Percentiles rank a stretch among this genome's conserved stretches.
Conservation (phyloP, 2,113 vertebrate species). For the Balaeniceps rex region DNA sequence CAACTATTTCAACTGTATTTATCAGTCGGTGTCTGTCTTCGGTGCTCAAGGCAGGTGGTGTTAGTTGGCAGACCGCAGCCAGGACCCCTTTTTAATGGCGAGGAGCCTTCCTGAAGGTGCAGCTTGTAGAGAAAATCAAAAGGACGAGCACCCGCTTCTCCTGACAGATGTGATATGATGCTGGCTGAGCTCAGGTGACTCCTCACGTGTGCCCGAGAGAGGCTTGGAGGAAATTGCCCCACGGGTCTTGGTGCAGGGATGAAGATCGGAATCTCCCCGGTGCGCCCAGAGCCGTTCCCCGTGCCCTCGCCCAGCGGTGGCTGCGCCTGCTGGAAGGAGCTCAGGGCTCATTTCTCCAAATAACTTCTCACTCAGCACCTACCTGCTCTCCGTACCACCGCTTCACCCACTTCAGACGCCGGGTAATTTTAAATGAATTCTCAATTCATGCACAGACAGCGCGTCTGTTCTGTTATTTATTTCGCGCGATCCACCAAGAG, state of each 20-base stretch:
- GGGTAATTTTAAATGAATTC: background rate
- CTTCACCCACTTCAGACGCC: background rate
- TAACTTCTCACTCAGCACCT: constrained; percentile 23
- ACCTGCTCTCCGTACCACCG: background rate
- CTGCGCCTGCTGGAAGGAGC: background rate
- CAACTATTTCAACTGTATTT: background rate
- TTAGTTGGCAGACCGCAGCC: background rate
- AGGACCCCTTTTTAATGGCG: background rate
- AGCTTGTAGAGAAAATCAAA: background rate
- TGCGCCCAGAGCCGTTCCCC: accelerated
- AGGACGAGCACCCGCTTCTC: accelerated
- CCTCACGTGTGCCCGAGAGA: accelerated
- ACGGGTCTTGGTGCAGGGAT: accelerated
- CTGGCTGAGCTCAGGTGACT: background rate
- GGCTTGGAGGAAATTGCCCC: background rate
- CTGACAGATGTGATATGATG: accelerated
- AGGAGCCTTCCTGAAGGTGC: background rate
- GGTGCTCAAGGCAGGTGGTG: background rate
- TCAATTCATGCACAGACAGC: background rate
- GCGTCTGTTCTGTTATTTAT: background rate
- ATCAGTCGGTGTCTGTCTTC: accelerated
- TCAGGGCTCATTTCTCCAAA: background rate
- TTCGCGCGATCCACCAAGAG: background rate
- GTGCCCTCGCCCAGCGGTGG: accelerated
- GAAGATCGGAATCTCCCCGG: accelerated